phyloP scores from a whole-genome alignment of 1,140 invertebrate species.

The Bombus impatiens region DNA sequence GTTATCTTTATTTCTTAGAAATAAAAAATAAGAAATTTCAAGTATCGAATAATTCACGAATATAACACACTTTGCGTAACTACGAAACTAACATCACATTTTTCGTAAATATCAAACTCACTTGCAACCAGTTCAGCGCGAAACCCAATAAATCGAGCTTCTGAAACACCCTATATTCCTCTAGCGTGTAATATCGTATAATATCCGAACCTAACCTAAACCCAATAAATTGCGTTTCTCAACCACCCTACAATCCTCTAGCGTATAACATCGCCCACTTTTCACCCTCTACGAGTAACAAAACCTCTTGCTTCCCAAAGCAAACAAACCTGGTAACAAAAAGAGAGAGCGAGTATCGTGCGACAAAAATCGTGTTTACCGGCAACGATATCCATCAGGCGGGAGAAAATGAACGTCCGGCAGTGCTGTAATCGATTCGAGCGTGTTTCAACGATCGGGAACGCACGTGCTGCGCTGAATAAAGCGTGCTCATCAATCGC shows the following conservation, averaged over 20 bases:
- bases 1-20: not conserved
- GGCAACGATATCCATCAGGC: conserved; percentile 27
- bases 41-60: not conserved
- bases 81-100: not conserved
- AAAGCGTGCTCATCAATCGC: conserved; percentile 30
- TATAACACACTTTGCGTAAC: not conserved
- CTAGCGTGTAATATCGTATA: too few relatives aligned
- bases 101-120: not conserved
- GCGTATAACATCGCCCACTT: not conserved
- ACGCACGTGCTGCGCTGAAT: conserved; percentile 17
- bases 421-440: conserved; percentile 38
- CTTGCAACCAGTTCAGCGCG: not conserved
- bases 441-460: conserved; percentile 32
- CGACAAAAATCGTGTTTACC: conserved; percentile 7
- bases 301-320: not conserved
- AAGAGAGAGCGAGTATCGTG: not conserved
- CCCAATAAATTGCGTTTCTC: not conserved
- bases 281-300: not conserved
- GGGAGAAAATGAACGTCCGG: conserved; percentile 30
- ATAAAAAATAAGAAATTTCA: not conserved
- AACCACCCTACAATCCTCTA: not conserved
- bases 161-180: not conserved
- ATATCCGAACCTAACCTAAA: not conserved
- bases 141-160: not conserved
- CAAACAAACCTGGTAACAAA: not conserved